Base-by-base conservation (phyloP, 2,797 vertebrate species). In the Scyliorhinus canicula region DNA sequence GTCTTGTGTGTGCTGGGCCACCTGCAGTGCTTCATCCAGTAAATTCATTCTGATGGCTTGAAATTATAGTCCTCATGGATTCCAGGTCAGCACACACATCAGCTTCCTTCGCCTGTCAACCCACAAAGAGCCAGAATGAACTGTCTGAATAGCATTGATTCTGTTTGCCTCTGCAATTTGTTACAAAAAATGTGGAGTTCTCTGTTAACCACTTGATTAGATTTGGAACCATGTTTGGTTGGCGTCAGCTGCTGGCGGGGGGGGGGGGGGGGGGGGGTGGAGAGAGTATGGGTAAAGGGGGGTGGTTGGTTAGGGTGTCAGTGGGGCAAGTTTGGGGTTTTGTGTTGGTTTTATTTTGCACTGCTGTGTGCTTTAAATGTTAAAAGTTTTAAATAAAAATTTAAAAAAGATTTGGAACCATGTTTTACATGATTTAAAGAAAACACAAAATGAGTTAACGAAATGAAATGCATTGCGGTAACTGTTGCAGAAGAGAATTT, bases 21-120 rank as follows among this genome's bases (percentile, higher is more conserved):
- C 96, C 95, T 95, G 95, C 21, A 90, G 95, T 90, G 95, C 84
- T 74, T n/a, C 84, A 95, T 95, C 95, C 44, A 93, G 85, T 44
- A 96, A 95, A 96, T 95, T 88, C 95, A 95, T 96, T 95, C 50
- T 91, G 40, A 94, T 95, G 95, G 84, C 95, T 40, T 82, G 85
- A 88, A 93, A 85, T 95, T 95, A 96, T 95, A 96, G 40, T 12
- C 4, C 55, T 95, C 94, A 95, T 67, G 95, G 95, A 0, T 95
- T 94, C 95, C 63, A 63, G 79, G 95, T 95, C 96, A 95, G 95
- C 74, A 40, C 95, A 28, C 86, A 94, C 93, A 74, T 71, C 69
- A 71, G 69, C 47, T 50, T n/a, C 40, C 65, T 74, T 71, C 93
- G 50, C 93, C 40, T 71, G 93, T 71, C 93, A 93, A 52, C 63